Evolutionary conservation across 2,113 vertebrate species (phyloP).

Genomic region (Dicrurus megarhynchus): DNA sequence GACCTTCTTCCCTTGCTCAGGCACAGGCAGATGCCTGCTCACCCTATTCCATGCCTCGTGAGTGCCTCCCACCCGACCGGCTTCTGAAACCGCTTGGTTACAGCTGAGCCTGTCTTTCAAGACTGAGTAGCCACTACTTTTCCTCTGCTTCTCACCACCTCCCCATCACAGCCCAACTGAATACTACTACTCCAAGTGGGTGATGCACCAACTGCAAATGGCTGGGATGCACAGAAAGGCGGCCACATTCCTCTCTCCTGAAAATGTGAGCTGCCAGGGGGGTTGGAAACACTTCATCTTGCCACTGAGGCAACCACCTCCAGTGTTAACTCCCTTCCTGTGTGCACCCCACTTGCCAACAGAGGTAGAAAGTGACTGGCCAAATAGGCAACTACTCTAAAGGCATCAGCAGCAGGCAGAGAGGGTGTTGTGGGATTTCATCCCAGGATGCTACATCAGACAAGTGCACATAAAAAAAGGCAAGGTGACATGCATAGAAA

Average conservation of each 20-base stretch:
- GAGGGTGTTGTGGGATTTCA: neutral
- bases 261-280: neutral
- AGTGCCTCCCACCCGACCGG: neutral
- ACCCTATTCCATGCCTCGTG: neutral
- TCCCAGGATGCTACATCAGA: neutral
- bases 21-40: neutral
- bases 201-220: fast-evolving
- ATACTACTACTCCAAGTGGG: neutral
- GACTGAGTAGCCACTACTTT: neutral
- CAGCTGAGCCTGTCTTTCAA: neutral
- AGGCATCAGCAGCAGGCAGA: neutral
- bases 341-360: fast-evolving
- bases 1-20: neutral
- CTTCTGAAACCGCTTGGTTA: neutral
- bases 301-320: neutral
- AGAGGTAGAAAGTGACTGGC: neutral
- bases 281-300: neutral
- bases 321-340: neutral
- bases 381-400: neutral
- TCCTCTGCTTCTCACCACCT: neutral
- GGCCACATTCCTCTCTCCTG: neutral
- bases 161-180: neutral
- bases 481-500: neutral
- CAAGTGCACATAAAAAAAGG: neutral
- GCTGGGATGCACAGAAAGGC: neutral